Evolutionary conservation across 2,888 invertebrate genomes (phyloP).

Genomic region (Chromoteleia sp.): DNA sequence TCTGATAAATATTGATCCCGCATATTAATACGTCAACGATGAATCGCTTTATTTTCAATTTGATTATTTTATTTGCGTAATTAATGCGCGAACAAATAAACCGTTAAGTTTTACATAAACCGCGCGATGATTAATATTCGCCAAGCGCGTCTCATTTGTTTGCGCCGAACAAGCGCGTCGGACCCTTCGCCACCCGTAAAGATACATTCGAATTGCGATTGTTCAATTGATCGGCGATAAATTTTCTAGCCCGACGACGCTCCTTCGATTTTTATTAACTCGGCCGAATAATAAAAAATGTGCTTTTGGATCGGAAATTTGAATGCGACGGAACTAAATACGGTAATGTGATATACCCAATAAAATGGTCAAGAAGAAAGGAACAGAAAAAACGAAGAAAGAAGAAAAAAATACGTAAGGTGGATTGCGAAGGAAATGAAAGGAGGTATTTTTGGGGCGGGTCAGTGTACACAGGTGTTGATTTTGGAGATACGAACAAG

Average conservation of each 20-base stretch:
- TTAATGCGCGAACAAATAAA: constrained; percentile 17
- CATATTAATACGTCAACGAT: constrained; percentile 14
- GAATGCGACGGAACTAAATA: constrained; percentile 57
- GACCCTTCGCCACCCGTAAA: constrained; percentile 15
- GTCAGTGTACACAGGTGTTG: constrained; percentile 46
- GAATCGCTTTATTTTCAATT: constrained; percentile 17
- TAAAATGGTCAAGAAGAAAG: constrained; percentile 17
- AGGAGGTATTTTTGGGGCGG: constrained; percentile 39
- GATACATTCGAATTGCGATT: constrained; percentile 45
- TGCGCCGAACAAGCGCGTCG: background rate
- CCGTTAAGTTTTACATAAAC: constrained; percentile 1
- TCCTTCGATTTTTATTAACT: constrained; percentile 29
- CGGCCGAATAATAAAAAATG: constrained; percentile 25
- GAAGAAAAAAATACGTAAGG: constrained; percentile 53
- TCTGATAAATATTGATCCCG: constrained; percentile 16
- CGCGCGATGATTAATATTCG: constrained; percentile 22
- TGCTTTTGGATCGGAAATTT: constrained; percentile 47
- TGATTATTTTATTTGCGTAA: constrained; percentile 12
- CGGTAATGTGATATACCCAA: constrained; percentile 54
- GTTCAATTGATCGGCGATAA: constrained; percentile 60
- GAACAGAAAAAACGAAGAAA: background rate
- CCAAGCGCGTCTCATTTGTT: constrained; percentile 15
- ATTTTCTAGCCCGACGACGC: constrained; percentile 24
- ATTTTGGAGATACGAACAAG: constrained; percentile 17
- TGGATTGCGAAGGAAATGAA: constrained; percentile 47